Evolutionary conservation across 1,140 invertebrate species (phyloP), one percentile per base, ranked within the genome.

Genomic region (Diploscapter pachys): DNA sequence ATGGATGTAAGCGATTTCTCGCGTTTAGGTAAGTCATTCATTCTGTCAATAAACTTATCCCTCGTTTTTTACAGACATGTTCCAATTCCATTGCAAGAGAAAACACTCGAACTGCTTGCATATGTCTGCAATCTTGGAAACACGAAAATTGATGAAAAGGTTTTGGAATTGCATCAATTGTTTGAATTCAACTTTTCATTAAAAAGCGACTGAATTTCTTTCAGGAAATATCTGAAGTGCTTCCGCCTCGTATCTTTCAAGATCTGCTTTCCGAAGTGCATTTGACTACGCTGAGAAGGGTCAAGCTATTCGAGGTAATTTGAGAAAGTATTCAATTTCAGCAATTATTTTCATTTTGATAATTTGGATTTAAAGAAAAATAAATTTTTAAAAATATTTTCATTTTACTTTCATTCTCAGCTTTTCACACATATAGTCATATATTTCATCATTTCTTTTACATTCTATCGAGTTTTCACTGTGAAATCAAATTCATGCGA

Each of bases 1-100:
- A 97, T 81, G 92, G 92, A 2, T 92, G 96, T 0, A 97, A 97
- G 85, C 92, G 94, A 85, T 96, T 96, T 86, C 94, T 97, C 93
- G 92, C 93, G 71, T 93, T 74, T 13, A 75, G 79, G 77, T 78
- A 31, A 13, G 64, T 13, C 50, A 62, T n/a, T 51, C 13, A 9
- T 50, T n/a, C 62, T 57, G n/a, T 3, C 9, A 5, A 8, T n/a
- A 31, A 9, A 61, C 50, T 13, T 9, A 9, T 72, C 51, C 31
- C 31, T 31, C 31, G 31, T 31, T 31, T 31, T 31, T 31, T 31
- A 31, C 31, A 31, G 31, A 31, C 31, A 31, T 31, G 31, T 31
- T 31, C 31, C 31, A 31, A 31, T 92, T 66, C 92, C 94, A 80
- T 86, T 97, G 69, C 93, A 96, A 85, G 91, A 90, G 0, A 88